Conservation (phyloP, 1,140 invertebrate genomes). For the Ptiloglossa arizonensis region DNA sequence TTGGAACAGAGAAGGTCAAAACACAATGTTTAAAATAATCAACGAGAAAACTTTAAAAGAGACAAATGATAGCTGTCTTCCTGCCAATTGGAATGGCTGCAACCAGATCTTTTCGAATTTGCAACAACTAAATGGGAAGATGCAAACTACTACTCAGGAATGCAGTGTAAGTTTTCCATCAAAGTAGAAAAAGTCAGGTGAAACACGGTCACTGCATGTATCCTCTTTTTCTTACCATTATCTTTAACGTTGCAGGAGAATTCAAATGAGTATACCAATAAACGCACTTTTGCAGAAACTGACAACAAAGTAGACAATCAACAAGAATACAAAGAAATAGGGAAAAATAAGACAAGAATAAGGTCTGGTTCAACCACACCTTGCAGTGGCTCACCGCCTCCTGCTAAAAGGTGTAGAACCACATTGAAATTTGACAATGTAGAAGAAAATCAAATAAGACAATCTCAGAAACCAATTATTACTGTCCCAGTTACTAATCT, state of each 20-base stretch:
- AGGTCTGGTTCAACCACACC: conserved; percentile 10
- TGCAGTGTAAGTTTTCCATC: not conserved
- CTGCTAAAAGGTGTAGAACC: conserved; percentile 35
- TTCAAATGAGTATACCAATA: not conserved
- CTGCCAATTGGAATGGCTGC: conserved; percentile 37
- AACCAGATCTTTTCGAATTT: conserved; percentile 12
- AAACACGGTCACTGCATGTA: not conserved
- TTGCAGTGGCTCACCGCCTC: not conserved
- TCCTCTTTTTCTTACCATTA: too few species aligned
- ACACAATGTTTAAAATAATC: not conserved
- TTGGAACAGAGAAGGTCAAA: too few species aligned
- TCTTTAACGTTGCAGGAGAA: not conserved
- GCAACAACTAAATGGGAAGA: not conserved
- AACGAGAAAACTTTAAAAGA: conserved; percentile 12
- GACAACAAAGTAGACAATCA: not conserved
- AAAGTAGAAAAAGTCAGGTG: not conserved
- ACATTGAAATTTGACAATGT: conserved; percentile 39
- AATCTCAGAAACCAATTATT: not conserved
- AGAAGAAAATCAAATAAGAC: not conserved
- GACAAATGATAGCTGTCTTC: not conserved
- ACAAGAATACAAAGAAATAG: too few species aligned
- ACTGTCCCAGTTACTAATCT: not conserved
- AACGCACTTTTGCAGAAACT: not conserved
- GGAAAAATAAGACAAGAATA: not conserved
- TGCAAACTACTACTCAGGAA: not conserved